Conservation (phyloP, 2,888 invertebrate species). For the Busseola fusca region DNA sequence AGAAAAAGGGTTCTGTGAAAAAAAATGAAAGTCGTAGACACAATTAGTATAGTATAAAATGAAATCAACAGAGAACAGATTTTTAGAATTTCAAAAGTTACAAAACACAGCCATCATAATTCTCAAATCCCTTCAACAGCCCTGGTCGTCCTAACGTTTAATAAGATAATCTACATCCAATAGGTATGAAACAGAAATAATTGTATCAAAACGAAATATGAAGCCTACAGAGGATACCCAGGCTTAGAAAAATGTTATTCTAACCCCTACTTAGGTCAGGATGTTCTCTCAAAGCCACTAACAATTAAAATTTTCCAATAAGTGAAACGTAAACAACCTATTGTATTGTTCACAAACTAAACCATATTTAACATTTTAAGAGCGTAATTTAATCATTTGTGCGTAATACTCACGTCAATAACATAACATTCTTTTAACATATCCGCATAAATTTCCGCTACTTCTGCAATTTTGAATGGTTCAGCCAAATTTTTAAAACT, state of each 20-base stretch:
- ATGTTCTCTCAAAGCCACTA: background rate
- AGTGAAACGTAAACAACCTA: constrained; percentile 24
- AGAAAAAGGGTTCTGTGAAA: too few relatives aligned
- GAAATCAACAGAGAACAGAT: background rate
- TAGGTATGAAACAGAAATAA: too few relatives aligned
- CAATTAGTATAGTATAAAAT: background rate
- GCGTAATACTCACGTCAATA: constrained; percentile 72
- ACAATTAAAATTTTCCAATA: background rate
- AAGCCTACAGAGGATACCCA: background rate
- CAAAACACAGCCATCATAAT: background rate
- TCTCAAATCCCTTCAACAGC: background rate
- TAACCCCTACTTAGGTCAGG: background rate
- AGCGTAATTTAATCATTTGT: background rate
- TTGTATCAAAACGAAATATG: background rate
- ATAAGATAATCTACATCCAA: background rate
- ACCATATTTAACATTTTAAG: background rate
- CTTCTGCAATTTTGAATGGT: constrained; percentile 59
- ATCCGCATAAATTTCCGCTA: constrained; percentile 72
- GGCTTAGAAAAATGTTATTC: background rate
- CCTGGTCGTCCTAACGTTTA: background rate
- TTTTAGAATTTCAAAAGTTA: background rate
- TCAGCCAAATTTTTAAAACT: constrained; percentile 73
- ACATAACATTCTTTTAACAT: constrained; percentile 75
- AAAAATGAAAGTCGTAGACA: too few relatives aligned
- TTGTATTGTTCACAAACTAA: background rate